Percentiles rank a stretch among this genome's conserved stretches.
Evolutionary conservation across 1,140 invertebrate genomes (phyloP).

Genomic region (Telenomus remus): DNA sequence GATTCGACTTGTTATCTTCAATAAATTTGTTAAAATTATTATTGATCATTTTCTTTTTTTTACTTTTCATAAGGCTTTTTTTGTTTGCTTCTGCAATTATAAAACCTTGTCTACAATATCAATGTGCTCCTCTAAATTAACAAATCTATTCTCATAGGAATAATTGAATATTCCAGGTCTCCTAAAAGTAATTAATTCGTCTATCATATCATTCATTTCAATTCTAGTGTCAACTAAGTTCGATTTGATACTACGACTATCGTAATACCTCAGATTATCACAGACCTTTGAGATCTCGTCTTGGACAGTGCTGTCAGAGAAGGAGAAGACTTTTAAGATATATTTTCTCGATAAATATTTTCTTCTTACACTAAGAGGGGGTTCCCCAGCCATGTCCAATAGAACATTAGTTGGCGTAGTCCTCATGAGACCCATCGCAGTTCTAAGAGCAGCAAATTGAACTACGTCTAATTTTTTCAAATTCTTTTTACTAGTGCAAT

Average conservation of each 20-base stretch:
- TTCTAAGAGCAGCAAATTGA: too few species aligned
- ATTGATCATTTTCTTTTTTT: slow-evolving; percentile 7
- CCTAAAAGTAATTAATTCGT: not conserved
- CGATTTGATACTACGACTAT: not conserved
- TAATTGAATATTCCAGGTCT: slow-evolving; percentile 8
- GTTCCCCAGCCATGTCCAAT: too few species aligned
- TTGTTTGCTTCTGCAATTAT: slow-evolving; percentile 6
- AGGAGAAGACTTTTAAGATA: too few species aligned
- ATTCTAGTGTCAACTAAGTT: slow-evolving; percentile 3
- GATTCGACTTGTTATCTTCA: not conserved
- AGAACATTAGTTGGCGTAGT: too few species aligned
- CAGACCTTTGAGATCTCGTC: not conserved
- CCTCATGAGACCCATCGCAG: too few species aligned
- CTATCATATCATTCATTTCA: not conserved
- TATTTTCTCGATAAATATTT: too few species aligned
- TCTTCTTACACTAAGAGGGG: too few species aligned
- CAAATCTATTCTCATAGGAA: slow-evolving; percentile 7
- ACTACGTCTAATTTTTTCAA: too few species aligned
- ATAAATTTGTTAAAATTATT: slow-evolving; percentile 11
- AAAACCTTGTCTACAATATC: not conserved
- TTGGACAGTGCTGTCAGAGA: too few species aligned
- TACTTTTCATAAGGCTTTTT: not conserved
- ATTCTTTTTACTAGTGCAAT: too few species aligned
- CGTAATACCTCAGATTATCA: not conserved
- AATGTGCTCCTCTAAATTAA: not conserved